These are phyloP conservation scores for Litoditis marina DNA, from an alignment of 2,888 invertebrate genomes.

Conservation along the genomic window DNA sequence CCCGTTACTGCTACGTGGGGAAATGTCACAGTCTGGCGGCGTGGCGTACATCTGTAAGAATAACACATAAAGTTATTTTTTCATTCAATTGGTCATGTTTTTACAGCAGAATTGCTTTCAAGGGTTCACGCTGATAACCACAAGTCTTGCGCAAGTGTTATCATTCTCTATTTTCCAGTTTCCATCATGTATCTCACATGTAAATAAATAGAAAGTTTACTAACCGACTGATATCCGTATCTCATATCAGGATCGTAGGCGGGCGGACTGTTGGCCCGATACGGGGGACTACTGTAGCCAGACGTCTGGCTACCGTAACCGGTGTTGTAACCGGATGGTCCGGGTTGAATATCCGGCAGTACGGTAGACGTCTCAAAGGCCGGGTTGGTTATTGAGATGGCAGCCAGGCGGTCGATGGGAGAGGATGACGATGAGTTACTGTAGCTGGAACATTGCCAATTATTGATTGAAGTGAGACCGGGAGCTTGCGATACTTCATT, in stretches of 20 bases:
- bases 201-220: no score
- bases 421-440: constrained; percentile 42
- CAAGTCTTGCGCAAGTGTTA: no score
- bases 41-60: constrained; percentile 30
- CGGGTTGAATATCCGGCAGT: constrained; percentile 1
- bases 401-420: constrained; percentile 37
- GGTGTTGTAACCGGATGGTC: constrained; percentile 22
- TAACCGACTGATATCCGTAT: constrained; percentile 17
- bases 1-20: constrained; percentile 19
- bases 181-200: no score
- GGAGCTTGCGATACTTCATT: no score
- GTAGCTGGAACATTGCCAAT: no score
- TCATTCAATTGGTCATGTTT: no score
- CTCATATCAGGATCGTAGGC: constrained; percentile 29
- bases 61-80: no score
- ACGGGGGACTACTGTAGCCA: constrained; percentile 6
- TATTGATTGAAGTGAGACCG: no score
- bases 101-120: no score
- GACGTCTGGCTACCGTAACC: constrained; percentile 9
- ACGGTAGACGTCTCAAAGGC: constrained; percentile 38
- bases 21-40: constrained; percentile 35
- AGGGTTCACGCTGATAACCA: no score
- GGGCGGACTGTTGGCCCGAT: constrained; percentile 25
- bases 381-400: constrained; percentile 41
- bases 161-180: no score